Evolutionary conservation across 2,797 vertebrate species (phyloP), one percentile per base, ranked within the genome.

Genomic region (Leptoclinus maculatus): DNA sequence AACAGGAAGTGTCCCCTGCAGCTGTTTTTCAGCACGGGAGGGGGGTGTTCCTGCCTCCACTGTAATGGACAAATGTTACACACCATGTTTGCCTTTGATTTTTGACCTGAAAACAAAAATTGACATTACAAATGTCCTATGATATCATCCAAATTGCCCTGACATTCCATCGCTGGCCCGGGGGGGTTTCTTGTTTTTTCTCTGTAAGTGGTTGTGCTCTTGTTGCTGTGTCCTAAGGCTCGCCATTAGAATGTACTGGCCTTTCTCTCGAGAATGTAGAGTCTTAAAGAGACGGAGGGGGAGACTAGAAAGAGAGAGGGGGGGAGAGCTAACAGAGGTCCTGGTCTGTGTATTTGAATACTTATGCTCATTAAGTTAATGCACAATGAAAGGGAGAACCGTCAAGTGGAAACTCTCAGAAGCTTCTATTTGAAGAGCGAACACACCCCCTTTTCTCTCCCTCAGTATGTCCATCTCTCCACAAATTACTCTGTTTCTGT

Each of bases 1-100:
- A 95, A 95, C 95, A 95, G 95, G 94, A 95, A 95, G 93, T 95
- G 93, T 93, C 92, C 94, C 94, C 94, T 93, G 94, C 95, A 95
- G 95, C 94, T 96, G 95, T 95, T 95, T 95, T 89, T 78, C 67
- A 58, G 87, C 45, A 2, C 73, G 86, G 74, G 77, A 83, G 78
- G 54, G 54, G 66, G 80, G 51, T 72, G 83, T 84, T 88, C 74
- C 83, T 85, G 87, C 78, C 86, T 70, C 66, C 92, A 91, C 90
- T 90, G 89, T 94, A 95, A 95, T 94, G 91, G 93, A 94, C 94
- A 93, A 94, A 94, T 94, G 93, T 93, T 91, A 83, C 80, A 74
- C 70, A 75, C 72, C 54, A 72, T 90, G 91, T 94, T 93, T 91
- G 90, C 87, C 92, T 94, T 91, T 92, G 91, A 93, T 93, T 94